These are phyloP conservation scores for Cyprinodon variegatus DNA, from an alignment of 2,113 vertebrate species.

Conservation along the genomic window DNA sequence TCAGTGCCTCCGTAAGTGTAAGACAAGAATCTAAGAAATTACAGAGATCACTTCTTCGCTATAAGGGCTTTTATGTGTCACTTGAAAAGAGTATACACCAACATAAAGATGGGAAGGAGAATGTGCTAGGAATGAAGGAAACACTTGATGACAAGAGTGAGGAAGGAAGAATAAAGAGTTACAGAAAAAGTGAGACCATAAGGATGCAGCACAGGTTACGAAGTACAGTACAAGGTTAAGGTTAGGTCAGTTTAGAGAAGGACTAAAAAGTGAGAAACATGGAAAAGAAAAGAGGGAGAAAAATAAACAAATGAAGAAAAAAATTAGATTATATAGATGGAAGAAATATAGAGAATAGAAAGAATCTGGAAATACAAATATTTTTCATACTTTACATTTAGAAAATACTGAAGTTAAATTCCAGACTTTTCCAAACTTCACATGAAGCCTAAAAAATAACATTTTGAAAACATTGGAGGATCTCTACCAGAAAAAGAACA, in stretches of 20 bases:
- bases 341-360: background rate
- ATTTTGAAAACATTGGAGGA: conserved; percentile 1
- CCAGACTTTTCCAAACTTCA: background rate
- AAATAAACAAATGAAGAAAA: background rate
- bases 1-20: too few relatives aligned
- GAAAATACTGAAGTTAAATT: too few relatives aligned
- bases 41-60: too few relatives aligned
- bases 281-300: background rate
- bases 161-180: background rate
- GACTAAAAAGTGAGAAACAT: background rate
- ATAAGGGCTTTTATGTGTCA: too few relatives aligned
- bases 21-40: too few relatives aligned
- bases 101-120: background rate
- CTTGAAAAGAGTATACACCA: too few relatives aligned
- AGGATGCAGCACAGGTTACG: too few relatives aligned
- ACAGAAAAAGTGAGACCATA: too few relatives aligned
- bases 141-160: too few relatives aligned
- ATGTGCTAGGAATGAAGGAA: too few relatives aligned
- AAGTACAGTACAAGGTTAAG: too few relatives aligned
- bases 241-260: too few relatives aligned
- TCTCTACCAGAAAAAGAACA: background rate
- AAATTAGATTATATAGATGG: background rate
- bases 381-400: background rate
- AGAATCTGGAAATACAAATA: background rate
- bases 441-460: background rate